Evolutionary conservation across 2,113 vertebrate genomes (phyloP), one percentile per base, ranked within the genome.

Genomic region (Oryzias melastigma): DNA sequence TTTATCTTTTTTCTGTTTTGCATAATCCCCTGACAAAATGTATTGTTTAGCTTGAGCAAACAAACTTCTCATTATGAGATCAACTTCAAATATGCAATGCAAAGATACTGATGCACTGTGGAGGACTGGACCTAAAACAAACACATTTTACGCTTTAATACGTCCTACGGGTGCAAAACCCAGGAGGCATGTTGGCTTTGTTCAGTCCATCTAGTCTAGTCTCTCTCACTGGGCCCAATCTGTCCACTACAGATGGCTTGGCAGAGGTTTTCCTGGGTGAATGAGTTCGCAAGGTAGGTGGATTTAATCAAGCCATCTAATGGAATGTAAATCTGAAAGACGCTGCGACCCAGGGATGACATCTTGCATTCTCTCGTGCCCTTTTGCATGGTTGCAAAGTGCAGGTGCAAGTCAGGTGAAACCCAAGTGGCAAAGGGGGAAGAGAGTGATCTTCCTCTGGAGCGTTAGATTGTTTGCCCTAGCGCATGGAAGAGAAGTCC

Each of bases 221-320:
- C 35, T 35, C 35, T 35, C 35, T 35, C 35, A 12, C 35, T 35
- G 35, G 46, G 19, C 46, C 17, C n/a, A 18, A 17, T 82, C 72
- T 74, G 77, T 83, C 63, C 54, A 55, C 43, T 65, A 47, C 83
- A 83, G 86, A 85, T 86, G 80, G 83, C 61, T 65, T 13, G 8
- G 54, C 65, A 62, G 58, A 59, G 69, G 75, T 82, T 80, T 40
- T 65, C 50, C 41, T 1, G 46, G 62, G 56, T 79, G 63, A 73
- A 65, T 43, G 76, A 73, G 56, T 58, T 54, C 65, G 64, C n/a
- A 57, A 73, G 77, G 61, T 83, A 82, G 81, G 80, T 87, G 88
- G 84, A 83, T 77, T 78, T 83, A 81, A 82, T 88, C 87, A 81
- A 71, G 56, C 78, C 61, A 20, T 78, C 68, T 83, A 88, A 86